Evolutionary conservation across 2,888 invertebrate species (phyloP), one percentile per base, ranked within the genome.

Genomic region (Tipula confusa): DNA sequence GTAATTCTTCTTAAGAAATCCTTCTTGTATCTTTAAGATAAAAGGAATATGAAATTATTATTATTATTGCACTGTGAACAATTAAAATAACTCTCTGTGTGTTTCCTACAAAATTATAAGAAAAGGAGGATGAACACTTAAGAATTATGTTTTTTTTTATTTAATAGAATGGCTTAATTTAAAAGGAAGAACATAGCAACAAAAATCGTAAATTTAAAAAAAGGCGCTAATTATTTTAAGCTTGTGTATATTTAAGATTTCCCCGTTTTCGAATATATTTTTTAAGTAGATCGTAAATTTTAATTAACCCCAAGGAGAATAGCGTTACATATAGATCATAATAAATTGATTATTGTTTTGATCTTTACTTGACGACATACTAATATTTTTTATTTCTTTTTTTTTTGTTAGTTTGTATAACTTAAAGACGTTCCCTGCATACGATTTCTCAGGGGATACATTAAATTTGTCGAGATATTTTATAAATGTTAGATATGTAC

Each of bases 271-370:
- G 64, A 11, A 24, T 64, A 64, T 4, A 64, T 64, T 64, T 64
- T 64, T 64, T 64, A 64, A 64, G 64, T 64, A 64, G 64, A 64
- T 64, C 64, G 64, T 64, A 64, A 64, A 64, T 64, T 64, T 64
- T 64, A 64, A 64, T 64, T 64, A 64, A 64, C 64, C 64, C 64
- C 64, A 64, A 64, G 18, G 64, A 64, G 64, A 64, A 18, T 64
- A 64, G 64, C 64, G 64, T 24, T 64, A 64, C 64, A 64, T 64
- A 64, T 64, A 64, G 64, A 64, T 64, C 64, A 64, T 64, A 18
- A 64, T 64, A 64, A 64, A 64, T 64, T 64, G 24, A 64, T 64
- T 64, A 24, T 64, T 64, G 64, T 64, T 64, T 64, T 64, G 64
- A 64, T 64, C 64, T 64, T 64, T 24, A 24, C 64, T 24, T 64